Evolutionary conservation across 2,113 vertebrate genomes (phyloP), one percentile per base, ranked within the genome.

Genomic region (Scolopax mira): DNA sequence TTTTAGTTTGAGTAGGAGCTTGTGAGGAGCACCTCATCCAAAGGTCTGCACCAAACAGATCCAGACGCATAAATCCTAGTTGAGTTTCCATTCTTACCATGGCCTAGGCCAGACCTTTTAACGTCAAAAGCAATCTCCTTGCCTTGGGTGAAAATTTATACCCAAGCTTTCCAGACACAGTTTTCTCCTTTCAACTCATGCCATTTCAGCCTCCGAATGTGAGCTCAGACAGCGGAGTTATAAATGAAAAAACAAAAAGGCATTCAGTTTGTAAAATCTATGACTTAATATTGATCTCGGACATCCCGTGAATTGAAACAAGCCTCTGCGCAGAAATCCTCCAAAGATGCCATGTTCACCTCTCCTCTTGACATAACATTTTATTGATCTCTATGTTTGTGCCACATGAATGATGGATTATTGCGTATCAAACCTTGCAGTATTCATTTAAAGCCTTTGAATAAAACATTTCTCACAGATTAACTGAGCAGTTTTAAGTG

Each of bases 381-480:
- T 22, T 90, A 92, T 96, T 54, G 78, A 95, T 93, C 84, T 24
- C 73, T 51, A 4, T 86, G 91, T 92, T 89, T 78, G 89, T 92
- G 85, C 93, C 95, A 90, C 92, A 60, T 78, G 93, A 92, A 88
- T 96, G 97, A 97, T 61, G 65, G 93, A 96, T 96, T 96, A 91
- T 94, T 35, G 62, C 91, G 74, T 96, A 94, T 95, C 97, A 97
- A 80, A 95, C 73, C 88, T 90, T 55, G 35, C 83, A 54, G 82
- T 46, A 58, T 92, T 98, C 97, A 96, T 96, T 97, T 97, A 98
- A 97, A 92, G 95, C 96, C 86, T 69, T 51, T 98, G 97, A 98
- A 98, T 98, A 98, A 98, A 98, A 98, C 97, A 97, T 97, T 79
- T 85, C 93, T 97, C 96, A 94, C 97, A 97, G 98, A 98, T 97